Evolutionary conservation across 1,140 invertebrate genomes (phyloP), one percentile per base, ranked within the genome.

Genomic region (Aporrectodea caliginosa): DNA sequence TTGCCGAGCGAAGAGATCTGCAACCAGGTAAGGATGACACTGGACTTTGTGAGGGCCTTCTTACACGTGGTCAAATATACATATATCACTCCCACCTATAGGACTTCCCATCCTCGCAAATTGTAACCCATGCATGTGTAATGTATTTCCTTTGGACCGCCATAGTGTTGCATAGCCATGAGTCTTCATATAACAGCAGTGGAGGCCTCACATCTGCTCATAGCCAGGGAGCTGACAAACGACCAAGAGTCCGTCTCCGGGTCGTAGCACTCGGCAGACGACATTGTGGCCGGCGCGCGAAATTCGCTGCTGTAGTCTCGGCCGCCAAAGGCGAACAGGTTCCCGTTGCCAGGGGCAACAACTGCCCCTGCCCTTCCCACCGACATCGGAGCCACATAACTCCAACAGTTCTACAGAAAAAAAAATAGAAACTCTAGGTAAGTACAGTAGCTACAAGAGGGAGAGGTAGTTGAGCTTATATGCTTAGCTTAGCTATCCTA

Each of bases 151-250:
- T n/a, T n/a, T n/a, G n/a, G n/a, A n/a, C n/a, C n/a, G n/a, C n/a
- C n/a, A n/a, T n/a, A n/a, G n/a, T n/a, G n/a, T n/a, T n/a, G n/a
- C n/a, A n/a, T n/a, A n/a, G n/a, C n/a, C n/a, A n/a, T n/a, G n/a
- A n/a, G n/a, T n/a, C n/a, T n/a, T 88, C 84, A 90, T 68, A 90
- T 88, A 69, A 93, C 91, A 32, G 92, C 90, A 27, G 93, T 93
- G n/a, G 93, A 93, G 31, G 94, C 93, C 88, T 95, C 93, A 79
- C 94, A 94, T 82, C 94, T 91, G 81, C 93, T 93, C 82, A 93
- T 92, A 33, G 93, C 93, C 81, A 96, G 89, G 32, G 92, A 90
- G 43, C 92, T 91, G 80, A 92, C 92, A 79, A 92, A 90, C 75
- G 90, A 89, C 95, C 95, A 96, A 69, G 89, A 88, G 85, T 94